Evolutionary conservation across 2,113 vertebrate genomes (phyloP), one percentile per base, ranked within the genome.

Genomic region (Ranitomeya variabilis): DNA sequence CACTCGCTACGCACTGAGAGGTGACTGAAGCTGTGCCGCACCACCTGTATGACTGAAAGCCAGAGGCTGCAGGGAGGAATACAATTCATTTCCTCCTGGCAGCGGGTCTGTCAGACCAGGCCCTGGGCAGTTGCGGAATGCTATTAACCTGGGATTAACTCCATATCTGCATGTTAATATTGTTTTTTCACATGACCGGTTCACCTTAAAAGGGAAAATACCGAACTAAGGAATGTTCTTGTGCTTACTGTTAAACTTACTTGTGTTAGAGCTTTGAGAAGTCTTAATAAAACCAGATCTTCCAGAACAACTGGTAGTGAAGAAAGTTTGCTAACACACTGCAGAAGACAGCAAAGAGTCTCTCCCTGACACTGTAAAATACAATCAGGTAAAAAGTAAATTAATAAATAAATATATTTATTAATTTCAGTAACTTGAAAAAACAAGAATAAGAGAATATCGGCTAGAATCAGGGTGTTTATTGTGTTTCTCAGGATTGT

Each of bases 281-380:
- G 92, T 21, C 94, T 92, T 4, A 83, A 90, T n/a, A 96, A 91
- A 73, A 95, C 90, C 9, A 91, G 85, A 0, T 94, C 94, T 90
- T 95, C 95, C 90, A 92, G 91, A 88, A 92, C 91, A 87, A 94
- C 93, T 92, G 95, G 94, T 66, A 94, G 84, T 60, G 91, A 87
- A 85, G 92, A 93, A 86, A 96, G 93, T 14, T 93, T 93, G 73
- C 93, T 93, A 90, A 96, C 91, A 86, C 94, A 95, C 87, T 91
- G 92, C 90, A 96, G 91, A 59, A 96, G 90, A 90, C 95, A 96
- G 73, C 87, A 94, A 71, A 96, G 91, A 31, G 94, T 96, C 90
- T 94, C 91, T 73, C 90, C 92, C 90, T 95, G 95, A 64, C 92
- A 51, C 96, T 96, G 92, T 21, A 86, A 88, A 14, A 89, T 51